Evolutionary conservation across 1,140 invertebrate genomes (phyloP), one percentile per base, ranked within the genome.

Genomic region (Brachionus sp.): DNA sequence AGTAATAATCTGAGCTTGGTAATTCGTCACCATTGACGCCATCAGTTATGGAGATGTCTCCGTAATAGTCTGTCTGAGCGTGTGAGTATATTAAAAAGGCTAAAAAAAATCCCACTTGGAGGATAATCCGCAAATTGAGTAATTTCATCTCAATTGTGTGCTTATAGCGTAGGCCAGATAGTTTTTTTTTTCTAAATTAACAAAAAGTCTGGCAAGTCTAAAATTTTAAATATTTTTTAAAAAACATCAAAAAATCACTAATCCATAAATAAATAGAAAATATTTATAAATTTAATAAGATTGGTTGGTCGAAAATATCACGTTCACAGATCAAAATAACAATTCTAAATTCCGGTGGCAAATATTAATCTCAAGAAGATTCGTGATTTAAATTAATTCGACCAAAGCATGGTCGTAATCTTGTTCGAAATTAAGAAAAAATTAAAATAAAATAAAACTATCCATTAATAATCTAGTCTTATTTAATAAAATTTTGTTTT

Each of bases 261-360:
- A 70, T 70, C 66, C 66, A 33, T 13, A 39, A 70, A 70, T 9
- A 70, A 70, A 70, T 66, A 66, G n/a, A 66, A 37, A 66, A 66
- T 70, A 37, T 39, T 19, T 39, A 16, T 37, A 19, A 37, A 39
- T 37, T 19, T 37, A 37, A 70, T 39, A 70, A 70, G 37, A 70
- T 70, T 39, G 66, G 35, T 33, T 33, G 12, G 33, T 13, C 12
- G 16, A 37, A 70, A 39, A 70, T 37, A 70, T 70, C 66, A 70
- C 66, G 66, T 70, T 37, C 16, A 66, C 29, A n/a, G 25, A 33
- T 37, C 25, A 66, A 37, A 66, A 64, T 7, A 33, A 66, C 33
- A 33, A 33, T 66, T 66, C 64, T 13, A 66, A 33, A 66, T 66
- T 70, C 66, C 66, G 66, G 66, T 39, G 16, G 35, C 35, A 70